phyloP scores from a whole-genome alignment of 2,113 vertebrate species.

The Macaca nemestrina region DNA sequence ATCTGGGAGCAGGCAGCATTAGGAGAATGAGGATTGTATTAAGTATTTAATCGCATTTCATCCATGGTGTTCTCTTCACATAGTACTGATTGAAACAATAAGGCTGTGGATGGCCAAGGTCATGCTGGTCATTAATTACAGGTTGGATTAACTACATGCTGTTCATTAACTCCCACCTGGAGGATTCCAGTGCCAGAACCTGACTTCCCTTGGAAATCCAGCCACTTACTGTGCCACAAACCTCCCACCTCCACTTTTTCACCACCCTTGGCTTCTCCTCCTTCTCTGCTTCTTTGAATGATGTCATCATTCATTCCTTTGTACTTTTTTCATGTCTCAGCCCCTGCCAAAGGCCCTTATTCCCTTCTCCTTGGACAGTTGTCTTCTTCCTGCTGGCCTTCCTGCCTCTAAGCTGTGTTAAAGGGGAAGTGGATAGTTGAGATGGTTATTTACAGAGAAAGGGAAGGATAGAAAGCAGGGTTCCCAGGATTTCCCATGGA shows the following conservation, averaged over 20 bases:
- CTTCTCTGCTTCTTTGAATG: neutral
- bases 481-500: neutral
- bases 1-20: neutral
- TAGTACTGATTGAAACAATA: neutral
- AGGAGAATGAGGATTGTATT: neutral
- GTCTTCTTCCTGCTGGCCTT: neutral
- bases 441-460: neutral
- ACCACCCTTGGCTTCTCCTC: neutral
- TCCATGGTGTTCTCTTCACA: neutral
- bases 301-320: neutral
- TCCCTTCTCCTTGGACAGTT: neutral
- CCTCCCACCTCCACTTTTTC: no score
- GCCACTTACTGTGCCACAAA: accelerated
- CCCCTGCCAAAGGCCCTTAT: neutral
- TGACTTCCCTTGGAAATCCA: neutral
- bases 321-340: neutral
- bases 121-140: neutral
- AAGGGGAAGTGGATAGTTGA: neutral
- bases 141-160: no score
- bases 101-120: neutral
- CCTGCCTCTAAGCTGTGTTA: neutral
- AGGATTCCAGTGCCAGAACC: neutral
- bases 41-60: neutral
- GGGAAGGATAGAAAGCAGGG: neutral
- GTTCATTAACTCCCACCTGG: neutral